phyloP scores from a whole-genome alignment of 2,888 invertebrate genomes.

The Rambutsinella grinnellia region DNA sequence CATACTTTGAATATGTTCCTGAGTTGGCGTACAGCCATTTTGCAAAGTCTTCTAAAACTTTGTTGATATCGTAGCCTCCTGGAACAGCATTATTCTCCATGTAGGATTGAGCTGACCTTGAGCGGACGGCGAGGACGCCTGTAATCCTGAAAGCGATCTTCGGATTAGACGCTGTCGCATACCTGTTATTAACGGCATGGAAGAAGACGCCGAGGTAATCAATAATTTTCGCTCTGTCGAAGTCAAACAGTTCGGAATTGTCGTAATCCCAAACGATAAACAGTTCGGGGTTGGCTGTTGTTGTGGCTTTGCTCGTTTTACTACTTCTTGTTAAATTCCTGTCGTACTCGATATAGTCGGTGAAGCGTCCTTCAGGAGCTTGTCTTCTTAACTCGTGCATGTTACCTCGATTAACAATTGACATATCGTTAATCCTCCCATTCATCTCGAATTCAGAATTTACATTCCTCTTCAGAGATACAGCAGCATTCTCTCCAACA shows the following conservation, averaged over 20 bases:
- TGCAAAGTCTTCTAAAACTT: conserved; percentile 46
- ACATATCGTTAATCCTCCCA: conserved; percentile 28
- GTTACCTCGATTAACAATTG: conserved; percentile 1
- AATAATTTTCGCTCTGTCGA: conserved; percentile 29
- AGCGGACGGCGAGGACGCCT: conserved; percentile 38
- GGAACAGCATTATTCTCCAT: conserved; percentile 49
- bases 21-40: conserved; percentile 48
- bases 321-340: conserved; percentile 12
- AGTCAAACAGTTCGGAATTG: conserved; percentile 22
- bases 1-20: conserved; percentile 32
- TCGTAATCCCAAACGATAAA: conserved; percentile 57
- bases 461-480: conserved; percentile 26
- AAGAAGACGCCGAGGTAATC: conserved; percentile 59
- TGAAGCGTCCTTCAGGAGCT: not conserved
- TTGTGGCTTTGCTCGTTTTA: conserved; percentile 10
- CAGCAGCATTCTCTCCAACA: conserved; percentile 22
- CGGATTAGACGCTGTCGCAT: conserved; percentile 51
- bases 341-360: conserved; percentile 15
- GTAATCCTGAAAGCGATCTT: conserved; percentile 47
- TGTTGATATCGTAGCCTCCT: conserved; percentile 39
- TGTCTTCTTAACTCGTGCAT: conserved; percentile 4
- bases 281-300: conserved; percentile 40
- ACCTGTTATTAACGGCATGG: conserved; percentile 60
- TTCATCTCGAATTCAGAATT: conserved; percentile 4
- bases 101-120: conserved; percentile 42